A percentile compares a stretch with the other conserved stretches of the same genome.
These are phyloP conservation scores for Lycocerus yunnanus DNA, from an alignment of 2,888 invertebrate species.

Conservation along the genomic window DNA sequence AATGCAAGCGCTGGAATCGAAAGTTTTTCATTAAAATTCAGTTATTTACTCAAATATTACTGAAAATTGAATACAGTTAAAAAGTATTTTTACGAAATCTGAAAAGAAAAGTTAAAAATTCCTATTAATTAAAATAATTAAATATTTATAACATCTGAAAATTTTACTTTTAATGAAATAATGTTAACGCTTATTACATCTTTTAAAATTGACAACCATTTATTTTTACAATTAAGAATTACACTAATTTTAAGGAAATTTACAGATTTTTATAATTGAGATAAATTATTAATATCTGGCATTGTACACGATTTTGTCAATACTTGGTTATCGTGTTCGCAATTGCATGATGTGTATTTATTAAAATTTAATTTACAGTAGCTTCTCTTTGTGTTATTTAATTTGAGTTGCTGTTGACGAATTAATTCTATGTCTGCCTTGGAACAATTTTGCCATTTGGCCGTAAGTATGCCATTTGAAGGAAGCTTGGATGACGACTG, in stretches of 20 bases:
- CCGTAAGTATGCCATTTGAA: slow-evolving; percentile 9
- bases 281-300: slow-evolving; percentile 19
- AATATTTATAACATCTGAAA: not conserved
- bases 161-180: not conserved
- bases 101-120: not conserved
- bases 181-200: not conserved
- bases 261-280: not conserved
- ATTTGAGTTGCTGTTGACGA: slow-evolving; percentile 17
- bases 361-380: slow-evolving; percentile 8
- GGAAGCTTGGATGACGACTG: slow-evolving; percentile 8
- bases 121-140: not conserved
- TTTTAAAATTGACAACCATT: not conserved
- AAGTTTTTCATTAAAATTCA: not conserved
- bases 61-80: not conserved
- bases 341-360: not conserved
- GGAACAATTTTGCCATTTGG: slow-evolving; percentile 14
- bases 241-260: not conserved
- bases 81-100: not conserved
- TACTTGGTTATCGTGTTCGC: not conserved
- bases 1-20: not conserved
- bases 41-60: not conserved
- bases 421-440: slow-evolving; percentile 23
- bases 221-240: not conserved
- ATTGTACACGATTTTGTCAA: slow-evolving; percentile 31
- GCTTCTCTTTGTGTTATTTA: slow-evolving; percentile 19